A percentile compares a stretch with the other conserved stretches of the same genome.
Conservation (phyloP, 2,888 invertebrate species). For the Limnephilus marmoratus region DNA sequence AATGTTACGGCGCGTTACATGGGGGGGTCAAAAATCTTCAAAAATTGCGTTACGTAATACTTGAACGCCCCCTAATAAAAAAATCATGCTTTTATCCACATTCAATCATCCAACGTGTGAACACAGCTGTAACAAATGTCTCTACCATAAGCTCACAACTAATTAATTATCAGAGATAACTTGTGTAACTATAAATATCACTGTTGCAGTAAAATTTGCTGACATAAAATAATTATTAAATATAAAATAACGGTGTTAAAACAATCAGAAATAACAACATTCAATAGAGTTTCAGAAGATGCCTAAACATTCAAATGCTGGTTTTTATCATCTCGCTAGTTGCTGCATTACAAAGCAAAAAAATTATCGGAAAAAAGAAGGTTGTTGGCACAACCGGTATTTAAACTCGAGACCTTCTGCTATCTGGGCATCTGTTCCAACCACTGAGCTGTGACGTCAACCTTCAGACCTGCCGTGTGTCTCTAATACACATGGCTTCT, state of each 20-base stretch:
- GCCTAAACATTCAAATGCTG: neutral
- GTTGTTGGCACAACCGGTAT: neutral
- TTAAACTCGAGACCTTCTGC: neutral
- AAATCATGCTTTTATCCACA: neutral
- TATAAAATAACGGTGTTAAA: neutral
- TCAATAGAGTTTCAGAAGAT: neutral
- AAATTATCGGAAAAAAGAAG: neutral
- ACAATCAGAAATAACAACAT: constrained; percentile 5
- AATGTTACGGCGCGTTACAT: no score
- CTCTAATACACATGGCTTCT: neutral
- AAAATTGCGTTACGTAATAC: no score
- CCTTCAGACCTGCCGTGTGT: neutral
- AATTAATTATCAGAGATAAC: neutral
- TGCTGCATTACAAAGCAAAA: neutral
- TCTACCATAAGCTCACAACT: neutral
- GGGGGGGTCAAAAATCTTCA: no score
- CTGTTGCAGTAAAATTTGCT: neutral
- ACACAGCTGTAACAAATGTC: neutral
- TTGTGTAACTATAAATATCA: neutral
- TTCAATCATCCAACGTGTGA: neutral
- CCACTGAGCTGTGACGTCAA: neutral
- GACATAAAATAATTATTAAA: neutral
- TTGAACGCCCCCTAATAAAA: no score
- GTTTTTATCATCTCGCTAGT: neutral
- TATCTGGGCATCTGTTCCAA: neutral